Conservation (phyloP, 2,797 vertebrate species). For the Clarias platycephalus region DNA sequence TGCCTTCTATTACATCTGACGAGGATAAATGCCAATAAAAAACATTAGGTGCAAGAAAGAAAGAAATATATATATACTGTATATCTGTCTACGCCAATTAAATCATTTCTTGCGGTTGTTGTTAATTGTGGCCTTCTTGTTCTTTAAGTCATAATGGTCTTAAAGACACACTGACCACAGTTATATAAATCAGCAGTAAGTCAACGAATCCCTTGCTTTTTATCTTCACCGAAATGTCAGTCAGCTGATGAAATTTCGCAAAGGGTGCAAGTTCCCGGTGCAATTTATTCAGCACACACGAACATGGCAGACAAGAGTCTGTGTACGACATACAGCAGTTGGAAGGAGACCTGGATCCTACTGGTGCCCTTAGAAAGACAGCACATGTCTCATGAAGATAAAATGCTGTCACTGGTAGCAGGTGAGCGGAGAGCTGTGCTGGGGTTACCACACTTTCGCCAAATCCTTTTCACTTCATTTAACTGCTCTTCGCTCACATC, state of each 20-base stretch:
- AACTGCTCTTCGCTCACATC: not conserved
- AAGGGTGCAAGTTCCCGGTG: not conserved
- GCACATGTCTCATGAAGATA: slow-evolving; percentile 5
- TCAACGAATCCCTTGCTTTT: not conserved
- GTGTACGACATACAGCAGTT: slow-evolving; percentile 4
- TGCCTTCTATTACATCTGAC: not conserved
- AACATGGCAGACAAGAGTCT: not conserved
- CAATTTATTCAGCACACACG: slow-evolving; percentile 44
- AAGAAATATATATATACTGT: not conserved
- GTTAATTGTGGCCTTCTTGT: not conserved
- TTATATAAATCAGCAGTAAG: not conserved
- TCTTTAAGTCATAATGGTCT: not conserved
- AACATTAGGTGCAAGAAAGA: no score
- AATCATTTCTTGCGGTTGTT: not conserved
- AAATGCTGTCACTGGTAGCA: slow-evolving; percentile 47
- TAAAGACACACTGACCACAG: not conserved
- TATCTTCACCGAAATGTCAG: not conserved
- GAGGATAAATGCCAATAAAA: not conserved
- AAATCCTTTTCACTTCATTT: slow-evolving; percentile 2
- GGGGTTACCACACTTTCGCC: slow-evolving; percentile 21
- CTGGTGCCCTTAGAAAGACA: not conserved
- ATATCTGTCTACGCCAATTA: not conserved
- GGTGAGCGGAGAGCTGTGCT: slow-evolving; percentile 65
- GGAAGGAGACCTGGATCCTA: not conserved
- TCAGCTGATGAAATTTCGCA: not conserved